Conservation (phyloP, 1,140 invertebrate species). For the Ephestia elutella region DNA sequence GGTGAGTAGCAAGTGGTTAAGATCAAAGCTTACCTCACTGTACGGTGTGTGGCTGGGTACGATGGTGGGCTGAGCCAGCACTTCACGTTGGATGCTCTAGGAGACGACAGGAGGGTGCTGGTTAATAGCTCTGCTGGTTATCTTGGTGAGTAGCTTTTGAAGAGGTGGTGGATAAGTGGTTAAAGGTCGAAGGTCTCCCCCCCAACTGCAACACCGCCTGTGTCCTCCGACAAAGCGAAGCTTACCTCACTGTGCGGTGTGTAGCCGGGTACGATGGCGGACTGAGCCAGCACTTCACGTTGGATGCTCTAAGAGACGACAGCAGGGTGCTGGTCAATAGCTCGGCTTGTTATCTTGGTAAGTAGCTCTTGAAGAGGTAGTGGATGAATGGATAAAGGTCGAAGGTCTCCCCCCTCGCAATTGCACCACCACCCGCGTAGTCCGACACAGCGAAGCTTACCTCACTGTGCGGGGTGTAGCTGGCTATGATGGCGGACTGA, state of each 20-base stretch:
- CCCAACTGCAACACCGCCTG: slow-evolving; percentile 86
- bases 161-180: no score
- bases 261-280: slow-evolving; percentile 89
- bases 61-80: slow-evolving; percentile 89
- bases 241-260: slow-evolving; percentile 82
- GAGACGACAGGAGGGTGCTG: slow-evolving; percentile 38
- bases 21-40: slow-evolving; percentile 78
- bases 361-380: no score
- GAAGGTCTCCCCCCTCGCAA: slow-evolving; percentile 84
- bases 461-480: slow-evolving; percentile 83
- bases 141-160: no score
- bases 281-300: slow-evolving; percentile 85
- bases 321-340: slow-evolving; percentile 42
- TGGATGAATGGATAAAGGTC: no score
- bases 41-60: slow-evolving; percentile 85
- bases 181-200: no score
- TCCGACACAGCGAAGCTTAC: slow-evolving; percentile 77
- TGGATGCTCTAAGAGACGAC: slow-evolving; percentile 81
- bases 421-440: slow-evolving; percentile 82
- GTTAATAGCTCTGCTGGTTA: slow-evolving; percentile 42
- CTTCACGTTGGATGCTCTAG: slow-evolving; percentile 87
- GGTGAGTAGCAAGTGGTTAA: slow-evolving; percentile 26
- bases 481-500: slow-evolving; percentile 89
- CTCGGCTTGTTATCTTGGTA: slow-evolving; percentile 31
- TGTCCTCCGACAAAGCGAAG: slow-evolving; percentile 78